Evolutionary conservation across 2,888 invertebrate genomes (phyloP).

Genomic region (Miltochrista miniata): DNA sequence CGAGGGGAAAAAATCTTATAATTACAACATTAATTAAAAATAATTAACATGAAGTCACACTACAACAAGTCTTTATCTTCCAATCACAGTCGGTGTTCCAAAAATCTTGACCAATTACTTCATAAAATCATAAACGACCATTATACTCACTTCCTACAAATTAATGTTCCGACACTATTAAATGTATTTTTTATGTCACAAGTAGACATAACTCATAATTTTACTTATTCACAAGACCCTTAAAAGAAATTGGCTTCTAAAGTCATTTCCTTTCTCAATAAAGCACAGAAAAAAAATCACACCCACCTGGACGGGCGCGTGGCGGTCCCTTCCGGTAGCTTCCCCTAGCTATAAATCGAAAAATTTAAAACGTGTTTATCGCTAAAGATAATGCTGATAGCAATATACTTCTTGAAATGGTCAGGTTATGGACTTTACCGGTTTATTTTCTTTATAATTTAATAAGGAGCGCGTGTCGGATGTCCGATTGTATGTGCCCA

Average conservation of each 20-base stretch:
- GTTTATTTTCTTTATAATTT: slow-evolving; percentile 77
- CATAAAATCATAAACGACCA: slow-evolving; percentile 3
- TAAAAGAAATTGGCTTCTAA: slow-evolving; percentile 41
- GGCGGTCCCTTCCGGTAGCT: slow-evolving; percentile 62
- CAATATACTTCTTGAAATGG: slow-evolving; percentile 19
- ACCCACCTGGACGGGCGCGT: slow-evolving; percentile 67
- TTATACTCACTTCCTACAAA: slow-evolving; percentile 9
- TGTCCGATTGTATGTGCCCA: slow-evolving; percentile 62
- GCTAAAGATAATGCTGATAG: slow-evolving; percentile 11
- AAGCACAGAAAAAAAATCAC: slow-evolving; percentile 50
- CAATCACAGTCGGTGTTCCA: not conserved
- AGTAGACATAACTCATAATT: slow-evolving; percentile 5
- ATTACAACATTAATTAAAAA: no score
- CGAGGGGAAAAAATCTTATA: no score
- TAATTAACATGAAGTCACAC: not conserved
- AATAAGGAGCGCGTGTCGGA: slow-evolving; percentile 75
- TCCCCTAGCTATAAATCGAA: slow-evolving; percentile 48
- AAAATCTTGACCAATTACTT: not conserved
- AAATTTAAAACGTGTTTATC: slow-evolving; percentile 37
- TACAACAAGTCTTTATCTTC: not conserved
- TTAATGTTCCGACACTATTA: slow-evolving; percentile 4
- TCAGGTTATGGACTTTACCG: slow-evolving; percentile 43
- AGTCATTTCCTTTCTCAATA: slow-evolving; percentile 52
- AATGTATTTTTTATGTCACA: not conserved
- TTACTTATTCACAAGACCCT: slow-evolving; percentile 26